Evolutionary conservation across 2,797 vertebrate genomes (phyloP).

Genomic region (Urocyon cinereoargenteus): DNA sequence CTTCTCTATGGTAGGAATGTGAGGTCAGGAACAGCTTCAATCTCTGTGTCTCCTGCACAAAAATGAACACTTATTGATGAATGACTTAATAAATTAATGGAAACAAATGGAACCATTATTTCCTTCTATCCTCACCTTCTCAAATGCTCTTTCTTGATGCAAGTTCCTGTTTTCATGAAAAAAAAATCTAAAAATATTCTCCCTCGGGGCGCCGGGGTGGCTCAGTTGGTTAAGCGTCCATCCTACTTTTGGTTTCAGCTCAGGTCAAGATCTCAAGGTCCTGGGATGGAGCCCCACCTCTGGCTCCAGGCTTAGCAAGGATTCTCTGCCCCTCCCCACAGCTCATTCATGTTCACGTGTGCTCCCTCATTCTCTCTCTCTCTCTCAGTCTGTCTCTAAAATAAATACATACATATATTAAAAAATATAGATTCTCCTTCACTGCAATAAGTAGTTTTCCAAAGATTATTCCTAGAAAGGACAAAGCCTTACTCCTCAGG

Average conservation of each 20-base stretch:
- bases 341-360: fast-evolving
- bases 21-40: not conserved
- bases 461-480: not conserved
- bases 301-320: not conserved
- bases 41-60: not conserved
- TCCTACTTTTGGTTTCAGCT: not conserved
- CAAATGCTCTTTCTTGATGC: not conserved
- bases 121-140: not conserved
- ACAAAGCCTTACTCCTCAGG: not conserved
- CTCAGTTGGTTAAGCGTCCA: not conserved
- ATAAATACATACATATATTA: too few relatives aligned
- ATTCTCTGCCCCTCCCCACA: not conserved
- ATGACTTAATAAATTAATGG: not conserved
- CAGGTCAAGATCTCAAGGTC: not conserved
- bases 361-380: not conserved
- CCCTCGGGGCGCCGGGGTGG: not conserved
- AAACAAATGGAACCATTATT: not conserved
- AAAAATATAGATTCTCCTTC: not conserved
- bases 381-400: not conserved
- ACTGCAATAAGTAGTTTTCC: not conserved
- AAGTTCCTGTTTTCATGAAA: not conserved
- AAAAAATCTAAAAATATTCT: not conserved
- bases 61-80: not conserved
- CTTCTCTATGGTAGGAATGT: not conserved
- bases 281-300: not conserved